A percentile compares a stretch with the other conserved stretches of the same genome.
These are phyloP conservation scores for Actias luna DNA, from an alignment of 2,888 invertebrate genomes.

Conservation along the genomic window DNA sequence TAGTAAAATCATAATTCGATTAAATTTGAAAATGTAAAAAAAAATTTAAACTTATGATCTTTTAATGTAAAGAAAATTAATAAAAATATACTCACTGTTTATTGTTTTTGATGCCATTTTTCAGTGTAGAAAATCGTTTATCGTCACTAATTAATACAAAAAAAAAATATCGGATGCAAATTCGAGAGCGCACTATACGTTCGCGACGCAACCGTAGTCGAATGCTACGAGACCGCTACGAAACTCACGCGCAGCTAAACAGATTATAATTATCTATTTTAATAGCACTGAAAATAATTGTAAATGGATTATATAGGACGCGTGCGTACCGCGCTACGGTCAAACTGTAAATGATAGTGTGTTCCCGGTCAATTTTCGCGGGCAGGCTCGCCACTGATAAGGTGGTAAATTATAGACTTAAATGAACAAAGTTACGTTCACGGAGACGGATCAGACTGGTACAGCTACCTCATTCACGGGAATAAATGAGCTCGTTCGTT, in stretches of 20 bases:
- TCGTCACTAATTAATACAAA: neutral
- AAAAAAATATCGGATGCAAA: neutral
- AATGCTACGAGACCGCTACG: conserved; percentile 4
- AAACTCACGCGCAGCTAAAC: neutral
- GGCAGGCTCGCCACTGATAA: neutral
- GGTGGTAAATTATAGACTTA: neutral
- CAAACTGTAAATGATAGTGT: neutral
- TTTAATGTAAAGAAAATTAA: neutral
- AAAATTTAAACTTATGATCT: neutral
- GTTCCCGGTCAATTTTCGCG: conserved; percentile 1
- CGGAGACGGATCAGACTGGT: neutral
- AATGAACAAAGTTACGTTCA: neutral
- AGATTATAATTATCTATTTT: conserved; percentile 5
- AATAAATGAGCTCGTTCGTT: neutral
- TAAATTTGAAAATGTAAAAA: no score
- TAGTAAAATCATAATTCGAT: no score
- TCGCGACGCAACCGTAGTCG: conserved; percentile 1
- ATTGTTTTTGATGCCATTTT: conserved; percentile 1
- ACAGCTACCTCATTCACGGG: neutral
- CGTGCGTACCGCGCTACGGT: neutral
- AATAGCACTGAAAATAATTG: conserved; percentile 8
- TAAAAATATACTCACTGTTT: neutral
- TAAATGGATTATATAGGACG: conserved; percentile 1
- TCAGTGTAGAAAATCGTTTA: neutral
- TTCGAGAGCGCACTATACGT: conserved; percentile 6